Conservation (phyloP, 37 sponge, comb jelly and placozoan species). For the Mnemiopsis leidyi region DNA sequence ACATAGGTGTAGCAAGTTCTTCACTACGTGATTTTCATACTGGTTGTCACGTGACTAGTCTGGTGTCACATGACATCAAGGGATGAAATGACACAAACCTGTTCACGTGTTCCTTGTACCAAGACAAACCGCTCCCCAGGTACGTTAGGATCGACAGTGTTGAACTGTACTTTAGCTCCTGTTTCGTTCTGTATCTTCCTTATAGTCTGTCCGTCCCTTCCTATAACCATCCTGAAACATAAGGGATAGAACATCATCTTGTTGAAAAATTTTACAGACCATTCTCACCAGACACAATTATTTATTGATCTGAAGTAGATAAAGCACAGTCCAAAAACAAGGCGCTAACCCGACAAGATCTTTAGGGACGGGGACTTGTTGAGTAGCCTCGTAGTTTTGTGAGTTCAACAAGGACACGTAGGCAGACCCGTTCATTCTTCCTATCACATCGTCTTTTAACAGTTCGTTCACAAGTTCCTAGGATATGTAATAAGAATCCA, state of each 20-base stretch:
- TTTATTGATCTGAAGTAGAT: too few relatives aligned
- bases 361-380: slow-evolving; percentile 82
- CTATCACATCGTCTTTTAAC: slow-evolving; percentile 56
- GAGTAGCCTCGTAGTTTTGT: slow-evolving; percentile 31
- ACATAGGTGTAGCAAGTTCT: too few relatives aligned
- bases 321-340: too few relatives aligned
- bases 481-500: too few relatives aligned
- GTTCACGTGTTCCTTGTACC: slow-evolving; percentile 52
- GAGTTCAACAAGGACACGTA: slow-evolving; percentile 45
- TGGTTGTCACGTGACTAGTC: too few relatives aligned
- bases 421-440: slow-evolving; percentile 58
- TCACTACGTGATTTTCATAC: too few relatives aligned
- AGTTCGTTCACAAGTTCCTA: slow-evolving; percentile 50
- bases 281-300: too few relatives aligned
- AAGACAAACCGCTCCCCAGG: slow-evolving; percentile 52
- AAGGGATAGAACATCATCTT: too few relatives aligned
- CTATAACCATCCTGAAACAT: slow-evolving; percentile 76
- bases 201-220: slow-evolving; percentile 87
- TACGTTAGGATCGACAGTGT: slow-evolving; percentile 65
- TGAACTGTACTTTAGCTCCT: slow-evolving; percentile 83
- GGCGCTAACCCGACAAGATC: slow-evolving; percentile 74
- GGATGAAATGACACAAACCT: too few relatives aligned
- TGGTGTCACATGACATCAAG: too few relatives aligned
- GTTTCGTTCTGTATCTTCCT: slow-evolving; percentile 85
- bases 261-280: too few relatives aligned